A percentile compares a stretch with the other conserved stretches of the same genome.
phyloP scores from a whole-genome alignment of 2,113 vertebrate genomes.

The Microcebus ravelobensis region DNA sequence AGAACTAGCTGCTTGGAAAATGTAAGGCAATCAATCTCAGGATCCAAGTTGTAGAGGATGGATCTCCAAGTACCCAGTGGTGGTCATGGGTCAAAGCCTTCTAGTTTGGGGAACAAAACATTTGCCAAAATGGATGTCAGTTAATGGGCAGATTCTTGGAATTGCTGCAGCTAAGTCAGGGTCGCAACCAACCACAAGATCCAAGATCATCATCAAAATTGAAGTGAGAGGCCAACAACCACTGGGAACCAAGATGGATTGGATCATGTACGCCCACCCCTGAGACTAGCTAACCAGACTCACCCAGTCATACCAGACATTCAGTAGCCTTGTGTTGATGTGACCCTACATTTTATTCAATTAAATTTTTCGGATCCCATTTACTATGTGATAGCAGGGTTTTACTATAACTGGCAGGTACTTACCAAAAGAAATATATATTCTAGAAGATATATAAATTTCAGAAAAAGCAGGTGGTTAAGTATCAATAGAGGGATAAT shows the following conservation, averaged over 20 bases:
- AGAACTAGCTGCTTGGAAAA: not conserved
- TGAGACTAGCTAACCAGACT: not conserved
- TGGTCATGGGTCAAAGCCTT: not conserved
- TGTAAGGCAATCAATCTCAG: not conserved
- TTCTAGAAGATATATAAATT: conserved; percentile 7
- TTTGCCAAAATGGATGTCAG: not conserved
- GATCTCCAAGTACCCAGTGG: not conserved
- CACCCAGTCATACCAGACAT: not conserved
- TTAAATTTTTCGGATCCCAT: not conserved
- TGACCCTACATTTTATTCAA: not conserved
- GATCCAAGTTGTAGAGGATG: not conserved
- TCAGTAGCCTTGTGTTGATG: not conserved
- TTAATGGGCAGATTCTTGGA: not conserved
- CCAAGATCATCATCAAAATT: not conserved
- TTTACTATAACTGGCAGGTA: not conserved
- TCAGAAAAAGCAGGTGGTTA: not conserved
- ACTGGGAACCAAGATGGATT: not conserved
- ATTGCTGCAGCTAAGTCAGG: not conserved
- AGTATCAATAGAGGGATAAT: not conserved
- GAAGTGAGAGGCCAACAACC: not conserved
- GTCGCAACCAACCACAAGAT: not conserved
- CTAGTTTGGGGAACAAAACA: not conserved
- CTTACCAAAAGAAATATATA: not conserved
- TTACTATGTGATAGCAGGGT: not conserved
- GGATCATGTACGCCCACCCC: not conserved